Conservation (phyloP, 2,888 invertebrate genomes). For the Polydesmus complanatus region DNA sequence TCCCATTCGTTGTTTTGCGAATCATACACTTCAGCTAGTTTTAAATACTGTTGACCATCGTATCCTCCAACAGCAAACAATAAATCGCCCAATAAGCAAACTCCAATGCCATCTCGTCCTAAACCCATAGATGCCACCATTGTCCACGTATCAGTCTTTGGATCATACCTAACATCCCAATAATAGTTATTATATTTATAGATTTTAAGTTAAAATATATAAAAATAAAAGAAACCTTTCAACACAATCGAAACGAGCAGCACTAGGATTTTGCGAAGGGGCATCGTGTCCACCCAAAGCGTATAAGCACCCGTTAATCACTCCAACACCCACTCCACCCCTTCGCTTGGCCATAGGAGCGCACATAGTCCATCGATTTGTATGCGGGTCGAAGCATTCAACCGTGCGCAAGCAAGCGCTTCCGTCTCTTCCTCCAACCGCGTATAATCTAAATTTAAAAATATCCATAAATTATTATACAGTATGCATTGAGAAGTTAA, state of each 20-base stretch:
- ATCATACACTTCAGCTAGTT: constrained; percentile 78
- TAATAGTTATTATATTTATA: neutral
- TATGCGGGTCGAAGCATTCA: constrained; percentile 69
- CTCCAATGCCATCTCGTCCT: constrained; percentile 77
- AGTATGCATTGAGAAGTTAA: too few species aligned
- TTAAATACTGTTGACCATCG: constrained; percentile 75
- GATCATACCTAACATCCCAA: constrained; percentile 40
- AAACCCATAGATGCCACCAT: constrained; percentile 66
- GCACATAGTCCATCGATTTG: constrained; percentile 66
- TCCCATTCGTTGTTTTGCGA: constrained; percentile 43
- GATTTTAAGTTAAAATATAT: neutral
- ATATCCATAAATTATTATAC: neutral
- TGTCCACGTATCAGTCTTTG: constrained; percentile 71
- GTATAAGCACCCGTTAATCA: constrained; percentile 74
- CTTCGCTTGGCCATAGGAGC: constrained; percentile 75
- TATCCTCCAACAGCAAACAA: constrained; percentile 78
- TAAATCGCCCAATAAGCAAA: constrained; percentile 67
- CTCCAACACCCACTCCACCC: constrained; percentile 80
- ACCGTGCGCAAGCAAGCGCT: constrained; percentile 78
- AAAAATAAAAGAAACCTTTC: constrained; percentile 50
- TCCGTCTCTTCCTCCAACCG: constrained; percentile 84
- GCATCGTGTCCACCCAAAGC: constrained; percentile 90
- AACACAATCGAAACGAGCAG: constrained; percentile 72
- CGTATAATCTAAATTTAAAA: constrained; percentile 52
- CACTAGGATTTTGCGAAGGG: constrained; percentile 61